phyloP scores from a whole-genome alignment of 2,888 invertebrate species.

The Slavum lentiscoides region DNA sequence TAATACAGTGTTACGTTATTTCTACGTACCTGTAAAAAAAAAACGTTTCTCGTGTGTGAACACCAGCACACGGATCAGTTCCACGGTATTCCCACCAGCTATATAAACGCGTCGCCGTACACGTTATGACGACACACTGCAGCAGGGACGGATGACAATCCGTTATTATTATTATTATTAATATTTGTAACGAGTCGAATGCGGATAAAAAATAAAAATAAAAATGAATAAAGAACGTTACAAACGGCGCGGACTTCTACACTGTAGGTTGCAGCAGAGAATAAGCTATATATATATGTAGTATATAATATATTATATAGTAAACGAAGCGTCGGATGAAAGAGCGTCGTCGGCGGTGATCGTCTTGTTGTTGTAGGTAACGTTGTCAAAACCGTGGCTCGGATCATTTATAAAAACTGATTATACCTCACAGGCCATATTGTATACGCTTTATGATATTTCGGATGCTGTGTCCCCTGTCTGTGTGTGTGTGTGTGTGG shows the following conservation, averaged over 20 bases:
- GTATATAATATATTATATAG: background rate
- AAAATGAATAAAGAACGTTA: constrained; percentile 26
- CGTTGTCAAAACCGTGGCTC: constrained; percentile 46
- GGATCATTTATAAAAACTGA: constrained; percentile 52
- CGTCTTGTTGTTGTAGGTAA: constrained; percentile 47
- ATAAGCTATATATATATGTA: too few relatives aligned
- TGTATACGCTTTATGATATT: constrained; percentile 31
- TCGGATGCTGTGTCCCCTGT: constrained; percentile 18
- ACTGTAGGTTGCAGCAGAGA: background rate
- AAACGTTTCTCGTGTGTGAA: too few relatives aligned
- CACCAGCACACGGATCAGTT: too few relatives aligned
- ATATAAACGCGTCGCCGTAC: background rate
- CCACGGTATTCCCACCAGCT: background rate
- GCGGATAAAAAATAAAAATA: background rate
- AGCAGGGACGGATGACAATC: constrained; percentile 35
- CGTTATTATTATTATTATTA: constrained; percentile 1
- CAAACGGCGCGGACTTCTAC: background rate
- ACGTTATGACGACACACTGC: too few relatives aligned
- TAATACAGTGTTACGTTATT: too few relatives aligned
- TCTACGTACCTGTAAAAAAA: too few relatives aligned
- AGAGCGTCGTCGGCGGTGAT: constrained; percentile 28
- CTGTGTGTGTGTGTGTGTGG: background rate
- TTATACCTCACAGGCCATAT: constrained; percentile 30
- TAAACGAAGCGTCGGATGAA: constrained; percentile 41
- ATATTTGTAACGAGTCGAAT: background rate